Evolutionary conservation across 1,140 invertebrate genomes (phyloP).

Genomic region (Papilio glaucus): DNA sequence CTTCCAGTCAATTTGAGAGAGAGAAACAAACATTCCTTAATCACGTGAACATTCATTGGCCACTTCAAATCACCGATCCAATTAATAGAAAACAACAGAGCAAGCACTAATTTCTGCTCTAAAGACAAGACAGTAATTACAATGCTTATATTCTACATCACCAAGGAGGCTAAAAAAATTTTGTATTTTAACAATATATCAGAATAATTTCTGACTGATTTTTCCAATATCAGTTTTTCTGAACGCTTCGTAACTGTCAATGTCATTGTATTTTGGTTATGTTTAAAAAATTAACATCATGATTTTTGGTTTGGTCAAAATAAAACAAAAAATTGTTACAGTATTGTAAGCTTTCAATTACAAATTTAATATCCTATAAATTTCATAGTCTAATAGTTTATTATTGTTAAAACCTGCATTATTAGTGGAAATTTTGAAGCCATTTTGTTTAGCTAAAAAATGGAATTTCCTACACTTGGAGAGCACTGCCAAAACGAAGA

Average conservation of each 20-base stretch:
- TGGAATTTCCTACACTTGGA: slow-evolving; percentile 84
- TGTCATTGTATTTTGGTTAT: neutral
- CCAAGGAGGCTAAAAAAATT: too few species aligned
- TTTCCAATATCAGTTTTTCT: neutral
- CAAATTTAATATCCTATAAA: neutral
- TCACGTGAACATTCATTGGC: too few species aligned
- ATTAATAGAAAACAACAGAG: too few species aligned
- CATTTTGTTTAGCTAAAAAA: slow-evolving; percentile 40
- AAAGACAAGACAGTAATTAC: too few species aligned
- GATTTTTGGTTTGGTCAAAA: neutral
- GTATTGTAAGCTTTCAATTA: neutral
- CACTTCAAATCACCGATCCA: too few species aligned
- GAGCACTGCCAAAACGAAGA: slow-evolving; percentile 78
- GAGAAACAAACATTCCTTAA: too few species aligned
- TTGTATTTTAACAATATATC: too few species aligned
- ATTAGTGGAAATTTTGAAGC: neutral
- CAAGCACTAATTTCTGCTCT: too few species aligned
- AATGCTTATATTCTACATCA: too few species aligned
- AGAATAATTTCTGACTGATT: too few species aligned
- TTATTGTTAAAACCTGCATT: neutral
- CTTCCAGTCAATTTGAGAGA: too few species aligned
- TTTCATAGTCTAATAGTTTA: neutral
- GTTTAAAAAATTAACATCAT: slow-evolving; percentile 1
- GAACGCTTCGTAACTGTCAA: neutral
- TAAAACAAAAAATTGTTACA: neutral